These are phyloP conservation scores for Macrotrachela quadricornifera DNA, from an alignment of 1,140 invertebrate genomes.

Conservation along the genomic window DNA sequence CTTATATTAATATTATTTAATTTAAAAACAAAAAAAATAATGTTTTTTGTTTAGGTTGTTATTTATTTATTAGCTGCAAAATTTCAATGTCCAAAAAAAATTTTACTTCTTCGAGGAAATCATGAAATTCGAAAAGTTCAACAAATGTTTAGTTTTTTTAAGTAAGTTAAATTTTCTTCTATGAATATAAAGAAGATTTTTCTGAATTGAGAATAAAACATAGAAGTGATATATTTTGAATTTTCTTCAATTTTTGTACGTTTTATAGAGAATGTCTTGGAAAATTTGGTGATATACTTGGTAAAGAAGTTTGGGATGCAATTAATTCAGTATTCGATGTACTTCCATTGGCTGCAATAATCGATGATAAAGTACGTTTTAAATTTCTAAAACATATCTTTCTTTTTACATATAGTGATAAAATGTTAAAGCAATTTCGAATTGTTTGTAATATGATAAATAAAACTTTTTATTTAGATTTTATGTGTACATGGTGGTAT, in stretches of 20 bases:
- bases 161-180: conserved; percentile 24
- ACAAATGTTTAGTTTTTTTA: conserved; percentile 45
- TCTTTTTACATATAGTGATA: too few species aligned
- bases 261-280: conserved; percentile 34
- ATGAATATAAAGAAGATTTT: background rate
- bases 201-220: background rate
- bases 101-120: conserved; percentile 40
- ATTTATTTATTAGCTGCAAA: conserved; percentile 42
- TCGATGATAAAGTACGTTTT: conserved; percentile 40
- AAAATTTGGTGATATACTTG: too few species aligned
- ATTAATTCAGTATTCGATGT: conserved; percentile 46
- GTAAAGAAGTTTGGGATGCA: conserved; percentile 34
- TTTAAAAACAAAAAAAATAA: too few species aligned
- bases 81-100: conserved; percentile 37
- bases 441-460: too few species aligned
- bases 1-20: too few species aligned
- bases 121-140: conserved; percentile 44
- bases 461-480: conserved; percentile 35
- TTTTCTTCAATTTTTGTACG: too few species aligned
- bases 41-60: conserved; percentile 29
- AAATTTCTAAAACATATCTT: background rate
- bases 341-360: conserved; percentile 45
- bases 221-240: too few species aligned
- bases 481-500: conserved; percentile 44
- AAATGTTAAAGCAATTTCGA: too few species aligned